phyloP scores from a whole-genome alignment of 2,888 invertebrate species.

The Lagria hirta region DNA sequence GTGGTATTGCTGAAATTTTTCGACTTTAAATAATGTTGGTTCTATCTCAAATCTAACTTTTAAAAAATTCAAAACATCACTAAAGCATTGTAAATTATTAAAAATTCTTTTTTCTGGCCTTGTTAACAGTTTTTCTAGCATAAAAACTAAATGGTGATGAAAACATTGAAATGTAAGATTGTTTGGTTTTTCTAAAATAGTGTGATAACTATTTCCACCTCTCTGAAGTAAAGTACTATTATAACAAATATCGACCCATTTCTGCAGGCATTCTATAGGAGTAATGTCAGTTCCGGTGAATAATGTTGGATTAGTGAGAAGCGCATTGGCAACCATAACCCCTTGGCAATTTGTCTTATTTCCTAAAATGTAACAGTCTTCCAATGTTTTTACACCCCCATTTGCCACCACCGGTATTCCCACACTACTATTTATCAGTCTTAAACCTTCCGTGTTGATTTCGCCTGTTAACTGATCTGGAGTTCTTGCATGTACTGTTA shows the following conservation, averaged over 20 bases:
- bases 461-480: conserved; percentile 74
- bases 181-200: conserved; percentile 57
- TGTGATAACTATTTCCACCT: conserved; percentile 8
- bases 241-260: conserved; percentile 76
- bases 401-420: conserved; percentile 87
- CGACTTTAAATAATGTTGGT: conserved; percentile 46
- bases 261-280: conserved; percentile 73
- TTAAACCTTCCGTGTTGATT: conserved; percentile 71
- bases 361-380: conserved; percentile 71
- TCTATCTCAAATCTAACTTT: conserved; percentile 59
- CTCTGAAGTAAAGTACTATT: conserved; percentile 48
- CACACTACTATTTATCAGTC: conserved; percentile 70
- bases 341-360: conserved; percentile 69
- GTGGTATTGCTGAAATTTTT: conserved; percentile 37
- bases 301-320: conserved; percentile 88
- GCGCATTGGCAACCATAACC: conserved; percentile 90
- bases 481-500: conserved; percentile 93
- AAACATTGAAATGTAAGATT: conserved; percentile 78
- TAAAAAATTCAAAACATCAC: conserved; percentile 72
- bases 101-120: conserved; percentile 74
- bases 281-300: conserved; percentile 74
- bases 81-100: conserved; percentile 71
- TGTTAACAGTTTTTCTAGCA: conserved; percentile 82
- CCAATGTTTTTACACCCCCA: conserved; percentile 78
- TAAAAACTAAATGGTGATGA: conserved; percentile 95